Percentiles rank a stretch among this genome's conserved stretches.
These are phyloP conservation scores for Oenanthe melanoleuca DNA, from an alignment of 2,113 vertebrate species.

Conservation along the genomic window DNA sequence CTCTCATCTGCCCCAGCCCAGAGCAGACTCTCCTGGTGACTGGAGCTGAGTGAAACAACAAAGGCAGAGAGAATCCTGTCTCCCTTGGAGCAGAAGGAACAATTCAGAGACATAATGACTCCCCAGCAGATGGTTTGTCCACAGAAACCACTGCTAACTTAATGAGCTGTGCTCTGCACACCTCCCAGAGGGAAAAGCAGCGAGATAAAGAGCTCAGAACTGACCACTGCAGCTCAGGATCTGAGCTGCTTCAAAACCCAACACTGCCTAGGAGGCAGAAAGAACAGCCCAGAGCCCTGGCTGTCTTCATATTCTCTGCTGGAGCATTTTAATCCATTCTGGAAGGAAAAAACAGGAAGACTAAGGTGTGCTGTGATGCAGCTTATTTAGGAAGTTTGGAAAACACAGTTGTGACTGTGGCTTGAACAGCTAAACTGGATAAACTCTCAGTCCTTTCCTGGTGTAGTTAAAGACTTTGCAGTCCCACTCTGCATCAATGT, in stretches of 20 bases:
- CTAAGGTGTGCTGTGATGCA: not conserved
- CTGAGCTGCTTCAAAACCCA: not conserved
- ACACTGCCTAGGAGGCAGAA: not conserved
- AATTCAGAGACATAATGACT: not conserved
- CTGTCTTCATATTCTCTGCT: not conserved
- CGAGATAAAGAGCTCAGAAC: not conserved
- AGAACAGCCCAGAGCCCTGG: not conserved
- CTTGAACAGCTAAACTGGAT: not conserved
- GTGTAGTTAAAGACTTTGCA: not conserved
- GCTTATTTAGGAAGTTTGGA: not conserved
- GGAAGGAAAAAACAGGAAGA: not conserved
- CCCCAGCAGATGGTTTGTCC: constrained; percentile 20
- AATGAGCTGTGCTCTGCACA: not conserved
- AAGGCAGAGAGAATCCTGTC: not conserved
- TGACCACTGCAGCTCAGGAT: not conserved
- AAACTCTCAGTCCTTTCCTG: not conserved
- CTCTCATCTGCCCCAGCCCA: not conserved
- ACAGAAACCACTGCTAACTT: not conserved
- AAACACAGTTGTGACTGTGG: not conserved
- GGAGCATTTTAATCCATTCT: not conserved
- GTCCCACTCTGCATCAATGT: not conserved
- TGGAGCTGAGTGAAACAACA: not conserved
- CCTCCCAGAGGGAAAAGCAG: not conserved
- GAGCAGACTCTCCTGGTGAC: not conserved
- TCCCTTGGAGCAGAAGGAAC: not conserved